Conservation (phyloP, 1,140 invertebrate genomes). For the Amphibalanus amphitrite region DNA sequence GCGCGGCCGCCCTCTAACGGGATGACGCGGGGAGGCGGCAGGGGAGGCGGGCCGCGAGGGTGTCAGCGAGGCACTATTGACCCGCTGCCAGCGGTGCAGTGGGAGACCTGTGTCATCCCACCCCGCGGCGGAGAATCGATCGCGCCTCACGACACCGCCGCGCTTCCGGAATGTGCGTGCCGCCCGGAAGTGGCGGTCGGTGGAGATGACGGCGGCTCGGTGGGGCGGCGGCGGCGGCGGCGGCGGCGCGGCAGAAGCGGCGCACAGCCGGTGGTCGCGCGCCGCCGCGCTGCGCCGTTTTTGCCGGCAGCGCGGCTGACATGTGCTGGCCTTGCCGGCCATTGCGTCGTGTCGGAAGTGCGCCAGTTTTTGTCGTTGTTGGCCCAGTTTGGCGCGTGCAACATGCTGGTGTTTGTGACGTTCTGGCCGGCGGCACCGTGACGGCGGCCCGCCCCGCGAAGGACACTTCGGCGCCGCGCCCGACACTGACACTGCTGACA, state of each 20-base stretch:
- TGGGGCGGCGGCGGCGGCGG: too few relatives aligned
- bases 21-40: too few relatives aligned
- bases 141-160: background rate
- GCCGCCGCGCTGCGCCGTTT: background rate
- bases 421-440: background rate
- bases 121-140: background rate
- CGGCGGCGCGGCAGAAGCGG: too few relatives aligned
- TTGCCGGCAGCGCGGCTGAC: background rate
- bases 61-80: background rate
- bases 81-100: background rate
- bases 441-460: background rate
- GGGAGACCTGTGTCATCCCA: background rate
- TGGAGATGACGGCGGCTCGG: too few relatives aligned
- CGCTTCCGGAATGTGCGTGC: background rate
- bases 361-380: background rate
- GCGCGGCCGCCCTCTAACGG: too few relatives aligned
- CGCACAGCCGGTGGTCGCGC: background rate
- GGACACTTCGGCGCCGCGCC: background rate
- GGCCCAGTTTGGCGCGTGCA: constrained; percentile 1
- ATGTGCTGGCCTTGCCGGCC: background rate
- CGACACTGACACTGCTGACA: too few relatives aligned
- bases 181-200: background rate
- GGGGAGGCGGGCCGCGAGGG: too few relatives aligned
- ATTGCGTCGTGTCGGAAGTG: background rate
- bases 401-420: background rate